Base-by-base conservation (phyloP, 1,140 invertebrate genomes). In the Pararge aegeria region DNA sequence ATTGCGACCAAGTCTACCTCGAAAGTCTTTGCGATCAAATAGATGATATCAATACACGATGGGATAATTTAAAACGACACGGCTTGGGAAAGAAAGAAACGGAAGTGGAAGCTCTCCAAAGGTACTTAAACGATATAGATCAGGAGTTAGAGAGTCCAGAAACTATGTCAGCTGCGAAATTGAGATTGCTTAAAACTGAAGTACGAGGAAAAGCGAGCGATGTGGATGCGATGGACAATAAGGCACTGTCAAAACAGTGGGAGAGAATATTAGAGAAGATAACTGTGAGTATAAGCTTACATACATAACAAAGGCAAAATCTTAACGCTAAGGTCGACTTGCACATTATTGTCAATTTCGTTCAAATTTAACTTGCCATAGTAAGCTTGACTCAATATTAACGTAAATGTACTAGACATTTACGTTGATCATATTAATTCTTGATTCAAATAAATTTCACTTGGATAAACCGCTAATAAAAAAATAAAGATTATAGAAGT, bases 1-100 rank as follows among this genome's bases (percentile, higher is more conserved):
- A 93, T 51, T 94, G 93, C 71, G 94, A 95, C 72, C 90, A 93
- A 16, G 90, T 91, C 30, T 93, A 93, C 69, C 80, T 95, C 40
- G 92, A 93, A 68, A 90, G 91, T 18, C 81, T 95, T 2, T 93
- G 93, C 18, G 93, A 94, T 30, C 91, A 91, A 65, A 90, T 93
- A 13, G 84, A 84, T 30, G 74, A 72, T 50, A 73, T 83, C 5
- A 87, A 90, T 64, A 55, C 68, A 10, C 68, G 83, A 5, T 90
- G 86, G 86, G 79, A 87, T 4, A 72, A 73, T 1, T 65, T 90
- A 37, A 65, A 66, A 61, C 69, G 70, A 16, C 74, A 70, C 50
- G 81, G 74, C 0, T 21, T 67, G 7, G 67, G 58, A 5, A 66
- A 50, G 55, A 67, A 61, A 20, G 68, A 65, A 9, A 64, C 53